Conservation (phyloP, 2,113 vertebrate species). For the Montifringilla adamsi region DNA sequence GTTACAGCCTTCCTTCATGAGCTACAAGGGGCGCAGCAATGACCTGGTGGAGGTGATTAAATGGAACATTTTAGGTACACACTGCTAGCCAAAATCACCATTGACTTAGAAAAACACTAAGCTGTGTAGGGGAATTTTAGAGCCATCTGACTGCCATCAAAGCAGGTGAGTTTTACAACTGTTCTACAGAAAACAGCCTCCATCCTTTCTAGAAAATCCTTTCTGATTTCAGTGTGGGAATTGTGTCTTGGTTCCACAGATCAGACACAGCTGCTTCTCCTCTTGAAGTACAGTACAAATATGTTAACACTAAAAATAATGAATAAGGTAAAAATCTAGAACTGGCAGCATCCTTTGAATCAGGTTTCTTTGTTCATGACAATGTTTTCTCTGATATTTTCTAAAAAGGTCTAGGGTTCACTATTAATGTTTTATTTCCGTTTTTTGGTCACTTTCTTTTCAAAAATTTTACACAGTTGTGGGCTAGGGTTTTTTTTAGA, state of each 20-base stretch:
- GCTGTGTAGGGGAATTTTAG: neutral
- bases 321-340: neutral
- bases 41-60: neutral
- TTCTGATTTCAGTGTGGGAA: neutral
- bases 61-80: neutral
- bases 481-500: neutral
- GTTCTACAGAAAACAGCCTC: neutral
- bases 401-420: neutral
- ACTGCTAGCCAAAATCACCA: neutral
- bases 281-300: neutral
- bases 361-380: neutral
- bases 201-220: neutral
- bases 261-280: neutral
- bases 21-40: neutral
- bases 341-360: neutral
- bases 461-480: neutral
- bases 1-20: neutral
- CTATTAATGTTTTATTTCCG: neutral
- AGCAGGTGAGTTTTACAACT: neutral
- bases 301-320: neutral
- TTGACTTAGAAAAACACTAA: neutral
- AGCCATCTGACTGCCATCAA: neutral
- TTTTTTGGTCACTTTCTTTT: neutral
- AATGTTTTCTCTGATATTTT: neutral
- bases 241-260: neutral